Evolutionary conservation across 2,888 invertebrate genomes (phyloP), one percentile per base, ranked within the genome.

Genomic region (Eupithecia pulchellata): DNA sequence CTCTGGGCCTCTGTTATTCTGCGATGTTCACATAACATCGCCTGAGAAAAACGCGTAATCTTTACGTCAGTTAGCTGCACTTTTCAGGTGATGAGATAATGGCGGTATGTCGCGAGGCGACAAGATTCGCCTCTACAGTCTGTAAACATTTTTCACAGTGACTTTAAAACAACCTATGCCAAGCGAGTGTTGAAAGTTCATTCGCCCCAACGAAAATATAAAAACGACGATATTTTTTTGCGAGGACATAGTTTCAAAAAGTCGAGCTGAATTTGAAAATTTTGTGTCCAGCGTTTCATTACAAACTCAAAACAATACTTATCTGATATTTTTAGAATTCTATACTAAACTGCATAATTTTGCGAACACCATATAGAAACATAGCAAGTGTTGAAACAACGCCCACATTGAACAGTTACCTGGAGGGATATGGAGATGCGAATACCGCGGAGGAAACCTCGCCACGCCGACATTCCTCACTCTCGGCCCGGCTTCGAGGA

Each of bases 401-500:
- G 11, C 55, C 57, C 72, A 71, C 69, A 76, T 72, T 73, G 65
- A 73, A 76, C 42, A 47, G 42, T 47, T 47, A 47, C 66, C 69
- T 64, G 70, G 62, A 68, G 65, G 66, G 64, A 71, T 69, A 73
- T 73, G 75, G 68, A 73, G 65, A 71, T 69, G 73, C 66, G 71
- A 66, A 68, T 42, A 36, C 66, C 68, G 73, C 78, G 78, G 80
- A 84, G 84, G 84, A 84, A 84, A 82, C 77, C 77, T 76, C 80
- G 75, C 71, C 73, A 68, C n/a, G 60, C 82, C 84, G 85, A 83
- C 89, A 88, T 89, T 88, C 89, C 87, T 82, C 82, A 80, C 75
- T 78, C 78, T 80, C 80, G 79, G 80, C 77, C 79, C 81, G 79
- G 78, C 85, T 92, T 89, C 89, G 89, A 85, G 85, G 91, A 88